Evolutionary conservation across 2,888 invertebrate genomes (phyloP).

Genomic region (Xylocampa areola): DNA sequence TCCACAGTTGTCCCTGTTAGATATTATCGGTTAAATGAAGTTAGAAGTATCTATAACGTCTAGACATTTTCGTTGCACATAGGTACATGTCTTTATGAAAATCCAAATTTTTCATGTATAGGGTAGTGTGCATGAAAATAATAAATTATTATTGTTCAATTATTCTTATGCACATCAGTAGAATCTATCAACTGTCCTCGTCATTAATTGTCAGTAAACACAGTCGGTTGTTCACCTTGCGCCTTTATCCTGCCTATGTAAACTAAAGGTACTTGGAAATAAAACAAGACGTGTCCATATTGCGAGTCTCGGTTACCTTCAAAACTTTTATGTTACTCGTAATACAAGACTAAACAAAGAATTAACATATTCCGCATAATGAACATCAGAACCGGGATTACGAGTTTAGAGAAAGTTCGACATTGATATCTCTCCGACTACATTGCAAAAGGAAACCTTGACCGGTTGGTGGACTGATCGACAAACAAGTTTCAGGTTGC

Average conservation of each 20-base stretch:
- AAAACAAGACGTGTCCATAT: slow-evolving; percentile 10
- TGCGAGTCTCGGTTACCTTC: slow-evolving; percentile 10
- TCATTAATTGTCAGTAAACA: slow-evolving; percentile 25
- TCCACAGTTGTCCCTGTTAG: background rate
- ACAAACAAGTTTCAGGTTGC: slow-evolving; percentile 54
- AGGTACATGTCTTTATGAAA: background rate
- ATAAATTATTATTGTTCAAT: background rate
- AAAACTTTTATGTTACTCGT: slow-evolving; percentile 36
- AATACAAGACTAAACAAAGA: slow-evolving; percentile 43
- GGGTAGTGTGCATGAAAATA: too few relatives aligned
- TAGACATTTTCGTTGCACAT: slow-evolving; percentile 32
- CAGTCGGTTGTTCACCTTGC: slow-evolving; percentile 37
- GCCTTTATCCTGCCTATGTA: slow-evolving; percentile 13
- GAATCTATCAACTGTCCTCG: background rate
- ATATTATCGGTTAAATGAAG: background rate
- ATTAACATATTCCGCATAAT: slow-evolving; percentile 48
- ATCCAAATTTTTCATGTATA: too few relatives aligned
- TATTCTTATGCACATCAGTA: background rate
- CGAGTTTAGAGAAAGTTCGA: slow-evolving; percentile 58
- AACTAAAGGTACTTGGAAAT: slow-evolving; percentile 1
- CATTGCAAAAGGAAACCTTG: slow-evolving; percentile 61
- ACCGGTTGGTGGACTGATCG: slow-evolving; percentile 56
- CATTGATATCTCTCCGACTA: slow-evolving; percentile 51
- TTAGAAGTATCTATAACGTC: slow-evolving; percentile 22
- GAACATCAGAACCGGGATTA: slow-evolving; percentile 50